phyloP scores from a whole-genome alignment of 2,888 invertebrate species.

The Mesoligia furuncula region DNA sequence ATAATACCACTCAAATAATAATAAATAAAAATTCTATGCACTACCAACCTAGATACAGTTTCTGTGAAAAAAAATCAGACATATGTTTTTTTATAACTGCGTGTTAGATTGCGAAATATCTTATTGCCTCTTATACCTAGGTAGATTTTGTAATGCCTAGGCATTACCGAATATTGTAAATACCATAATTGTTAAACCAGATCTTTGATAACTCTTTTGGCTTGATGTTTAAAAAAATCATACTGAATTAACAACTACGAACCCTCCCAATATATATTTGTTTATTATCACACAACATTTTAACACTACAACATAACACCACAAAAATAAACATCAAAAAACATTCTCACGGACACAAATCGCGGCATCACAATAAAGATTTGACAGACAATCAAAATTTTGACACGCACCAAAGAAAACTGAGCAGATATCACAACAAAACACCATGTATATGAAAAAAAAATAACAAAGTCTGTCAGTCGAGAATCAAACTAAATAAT shows the following conservation, averaged over 20 bases:
- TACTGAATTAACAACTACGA: background rate
- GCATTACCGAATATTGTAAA: background rate
- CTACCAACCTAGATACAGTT: background rate
- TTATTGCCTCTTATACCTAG: background rate
- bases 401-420: conserved; percentile 85
- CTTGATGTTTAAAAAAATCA: background rate
- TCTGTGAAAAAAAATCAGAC: background rate
- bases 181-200: background rate
- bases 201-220: background rate
- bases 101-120: background rate
- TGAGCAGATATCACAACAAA: conserved; percentile 81
- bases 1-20: background rate
- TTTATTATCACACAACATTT: conserved; percentile 49
- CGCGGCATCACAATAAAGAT: conserved; percentile 83
- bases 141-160: background rate
- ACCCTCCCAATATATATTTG: conserved; percentile 2
- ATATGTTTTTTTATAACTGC: background rate
- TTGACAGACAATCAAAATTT: conserved; percentile 88
- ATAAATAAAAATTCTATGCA: background rate
- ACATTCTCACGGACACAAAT: conserved; percentile 82
- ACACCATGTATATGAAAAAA: conserved; percentile 72
- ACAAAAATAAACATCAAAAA: conserved; percentile 66
- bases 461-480: conserved; percentile 86
- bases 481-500: conserved; percentile 87
- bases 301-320: conserved; percentile 63